A percentile compares a stretch with the other conserved stretches of the same genome.
Conservation (phyloP, 2,888 invertebrate genomes). For the Seira ritae region DNA sequence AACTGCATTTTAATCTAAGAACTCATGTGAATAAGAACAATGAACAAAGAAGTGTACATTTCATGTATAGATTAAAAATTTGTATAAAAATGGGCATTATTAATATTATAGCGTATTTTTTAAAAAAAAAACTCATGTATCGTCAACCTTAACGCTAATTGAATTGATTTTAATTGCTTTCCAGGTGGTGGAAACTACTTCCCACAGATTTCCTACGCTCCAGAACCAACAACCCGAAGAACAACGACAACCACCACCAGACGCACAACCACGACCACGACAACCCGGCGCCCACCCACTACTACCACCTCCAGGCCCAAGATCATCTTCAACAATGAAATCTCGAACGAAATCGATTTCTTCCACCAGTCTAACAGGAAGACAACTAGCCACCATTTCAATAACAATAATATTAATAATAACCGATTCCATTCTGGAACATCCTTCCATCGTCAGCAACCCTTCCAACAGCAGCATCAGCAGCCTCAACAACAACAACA, state of each 20-base stretch:
- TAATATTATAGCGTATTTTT: no score
- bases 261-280: conserved; percentile 50
- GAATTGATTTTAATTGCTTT: no score
- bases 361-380: conserved; percentile 16
- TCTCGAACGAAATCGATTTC: conserved; percentile 69
- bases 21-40: no score
- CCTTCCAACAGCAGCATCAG: conserved; percentile 22
- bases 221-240: conserved; percentile 59
- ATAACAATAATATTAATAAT: conserved; percentile 23
- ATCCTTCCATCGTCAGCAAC: not conserved
- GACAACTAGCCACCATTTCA: conserved; percentile 18
- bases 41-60: no score
- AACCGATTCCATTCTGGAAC: conserved; percentile 39
- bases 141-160: no score
- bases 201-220: conserved; percentile 48
- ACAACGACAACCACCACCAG: conserved; percentile 58
- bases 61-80: no score
- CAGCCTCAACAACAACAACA: not conserved
- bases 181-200: conserved; percentile 34
- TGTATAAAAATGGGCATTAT: no score
- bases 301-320: conserved; percentile 53
- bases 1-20: no score
- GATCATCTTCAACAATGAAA: conserved; percentile 71
- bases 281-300: conserved; percentile 42
- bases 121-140: no score